Conservation (phyloP, 2,888 invertebrate species). For the Meloe dianella region DNA sequence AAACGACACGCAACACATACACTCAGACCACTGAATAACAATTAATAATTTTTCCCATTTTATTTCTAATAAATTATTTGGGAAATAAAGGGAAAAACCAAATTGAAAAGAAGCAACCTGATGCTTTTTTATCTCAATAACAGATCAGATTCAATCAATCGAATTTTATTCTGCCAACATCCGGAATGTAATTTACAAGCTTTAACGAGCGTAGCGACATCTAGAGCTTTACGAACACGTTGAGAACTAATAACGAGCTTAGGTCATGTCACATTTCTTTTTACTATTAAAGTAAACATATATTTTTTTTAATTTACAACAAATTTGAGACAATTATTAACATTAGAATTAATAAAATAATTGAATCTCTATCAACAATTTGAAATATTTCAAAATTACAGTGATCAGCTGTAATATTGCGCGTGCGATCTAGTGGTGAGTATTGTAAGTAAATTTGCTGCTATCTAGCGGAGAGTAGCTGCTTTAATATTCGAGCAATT, state of each 20-base stretch:
- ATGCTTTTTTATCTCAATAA: not conserved
- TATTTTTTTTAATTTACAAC: no score
- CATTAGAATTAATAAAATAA: no score
- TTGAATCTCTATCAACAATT: not conserved
- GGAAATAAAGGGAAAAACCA: not conserved
- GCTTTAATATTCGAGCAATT: not conserved
- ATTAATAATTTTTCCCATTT: not conserved
- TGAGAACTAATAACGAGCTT: not conserved
- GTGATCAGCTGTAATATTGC: not conserved
- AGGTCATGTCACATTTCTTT: no score
- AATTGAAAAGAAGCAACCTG: not conserved
- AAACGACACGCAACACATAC: slow-evolving; percentile 54
- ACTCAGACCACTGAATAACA: slow-evolving; percentile 40
- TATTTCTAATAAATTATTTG: not conserved
- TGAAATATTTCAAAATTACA: not conserved
- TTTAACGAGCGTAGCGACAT: not conserved
- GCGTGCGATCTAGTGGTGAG: not conserved
- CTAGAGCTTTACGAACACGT: not conserved
- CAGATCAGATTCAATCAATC: not conserved
- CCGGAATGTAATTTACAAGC: not conserved
- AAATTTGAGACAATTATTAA: no score
- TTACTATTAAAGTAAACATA: no score
- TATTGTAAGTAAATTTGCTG: not conserved
- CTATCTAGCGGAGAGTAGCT: not conserved
- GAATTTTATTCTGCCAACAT: not conserved